Evolutionary conservation across 2,797 vertebrate genomes (phyloP), one percentile per base, ranked within the genome.

Genomic region (Cygnus olor): DNA sequence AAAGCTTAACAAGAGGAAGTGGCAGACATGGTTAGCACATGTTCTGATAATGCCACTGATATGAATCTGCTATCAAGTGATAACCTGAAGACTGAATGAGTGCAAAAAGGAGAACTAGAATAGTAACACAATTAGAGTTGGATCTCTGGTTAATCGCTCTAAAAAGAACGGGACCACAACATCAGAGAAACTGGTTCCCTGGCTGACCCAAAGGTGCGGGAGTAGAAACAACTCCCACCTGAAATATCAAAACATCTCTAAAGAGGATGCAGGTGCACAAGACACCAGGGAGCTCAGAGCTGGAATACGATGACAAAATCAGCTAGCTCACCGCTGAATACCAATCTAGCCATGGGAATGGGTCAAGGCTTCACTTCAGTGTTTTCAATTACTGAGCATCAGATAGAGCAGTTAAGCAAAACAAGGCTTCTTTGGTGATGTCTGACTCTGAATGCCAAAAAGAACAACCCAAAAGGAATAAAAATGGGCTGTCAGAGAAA

Each of bases 241-340:
- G 96, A 96, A 93, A 91, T 91, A 92, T 96, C 95, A 94, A 93
- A 97, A 87, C 61, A 88, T 61, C 92, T 97, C 91, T 93, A 98
- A 92, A 96, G 97, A 92, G 97, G 97, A 96, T 98, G 69, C 96
- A 98, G 98, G 98, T 98, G 93, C 95, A 95, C 40, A 63, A 98
- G 78, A 42, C 97, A 20, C 97, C 96, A 81, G 97, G 98, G 44
- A 97, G 24, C 11, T 81, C 0, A 51, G 98, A 79, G 96, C 98
- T 88, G 98, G 97, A 80, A 98, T 98, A 88, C 97, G 78, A 81
- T 97, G 86, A 96, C 89, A 61, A 77, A 97, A 54, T 93, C 96
- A 90, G 83, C 94, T 88, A 81, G 85, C 24, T 79, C 84, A 98
- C 98, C 96, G 98, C 97, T 94, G 84, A 95, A 95, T 38, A 82